phyloP scores from a whole-genome alignment of 2,797 vertebrate genomes.

The Jordanella pulchra region DNA sequence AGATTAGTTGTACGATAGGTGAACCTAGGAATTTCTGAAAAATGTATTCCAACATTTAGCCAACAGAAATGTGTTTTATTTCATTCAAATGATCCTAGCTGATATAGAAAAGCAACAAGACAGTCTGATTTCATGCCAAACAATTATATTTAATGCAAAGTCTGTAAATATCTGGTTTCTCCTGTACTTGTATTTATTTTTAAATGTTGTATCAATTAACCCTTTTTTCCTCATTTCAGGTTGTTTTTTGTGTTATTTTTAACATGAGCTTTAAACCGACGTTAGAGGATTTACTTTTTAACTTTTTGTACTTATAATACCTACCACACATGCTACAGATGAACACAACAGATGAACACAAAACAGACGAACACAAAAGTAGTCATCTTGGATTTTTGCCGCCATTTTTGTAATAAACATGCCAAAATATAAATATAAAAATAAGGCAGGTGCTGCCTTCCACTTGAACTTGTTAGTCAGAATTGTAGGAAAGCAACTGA shows the following conservation, averaged over 20 bases:
- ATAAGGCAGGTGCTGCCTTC: neutral
- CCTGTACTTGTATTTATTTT: no score
- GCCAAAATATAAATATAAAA: neutral
- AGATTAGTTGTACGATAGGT: neutral
- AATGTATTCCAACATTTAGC: neutral
- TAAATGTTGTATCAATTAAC: neutral
- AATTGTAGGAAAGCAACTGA: neutral
- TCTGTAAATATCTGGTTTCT: neutral
- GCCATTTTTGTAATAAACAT: neutral
- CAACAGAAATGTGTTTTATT: neutral
- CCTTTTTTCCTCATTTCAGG: neutral
- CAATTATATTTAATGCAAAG: neutral
- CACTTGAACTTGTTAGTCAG: neutral
- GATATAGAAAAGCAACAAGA: neutral
- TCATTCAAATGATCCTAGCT: neutral
- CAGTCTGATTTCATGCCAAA: neutral
- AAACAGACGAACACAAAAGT: neutral
- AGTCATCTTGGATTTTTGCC: neutral
- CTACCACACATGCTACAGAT: neutral
- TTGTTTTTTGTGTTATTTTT: neutral
- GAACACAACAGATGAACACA: neutral
- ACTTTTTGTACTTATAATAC: neutral
- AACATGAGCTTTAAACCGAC: no score
- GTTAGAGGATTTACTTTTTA: neutral
- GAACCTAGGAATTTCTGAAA: neutral